Evolutionary conservation across 2,113 vertebrate genomes (phyloP).

Genomic region (Apistogramma diplotaenia): DNA sequence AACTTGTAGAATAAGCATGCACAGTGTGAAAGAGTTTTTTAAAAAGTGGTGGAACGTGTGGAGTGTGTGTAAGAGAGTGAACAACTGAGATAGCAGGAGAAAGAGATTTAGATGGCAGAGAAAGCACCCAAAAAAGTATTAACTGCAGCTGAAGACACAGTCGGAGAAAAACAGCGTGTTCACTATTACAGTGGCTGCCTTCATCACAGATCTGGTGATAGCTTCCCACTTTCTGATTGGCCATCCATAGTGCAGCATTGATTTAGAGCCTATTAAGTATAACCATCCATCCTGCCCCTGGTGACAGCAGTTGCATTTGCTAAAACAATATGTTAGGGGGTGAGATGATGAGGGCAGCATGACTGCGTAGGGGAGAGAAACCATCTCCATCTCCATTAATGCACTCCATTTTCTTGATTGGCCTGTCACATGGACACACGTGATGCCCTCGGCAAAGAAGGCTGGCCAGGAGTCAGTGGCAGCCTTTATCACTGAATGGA

Average conservation of each 20-base stretch:
- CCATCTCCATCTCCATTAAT: slow-evolving; percentile 73
- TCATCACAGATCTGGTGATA: slow-evolving; percentile 42
- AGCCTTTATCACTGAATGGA: slow-evolving; percentile 52
- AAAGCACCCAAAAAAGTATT: slow-evolving; percentile 6
- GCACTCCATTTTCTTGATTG: slow-evolving; percentile 75
- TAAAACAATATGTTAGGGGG: slow-evolving; percentile 70
- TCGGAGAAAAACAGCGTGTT: background rate
- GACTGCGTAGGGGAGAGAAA: background rate
- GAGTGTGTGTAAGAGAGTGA: background rate
- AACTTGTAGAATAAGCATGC: slow-evolving; percentile 27
- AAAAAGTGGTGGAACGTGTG: background rate
- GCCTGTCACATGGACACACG: slow-evolving; percentile 64
- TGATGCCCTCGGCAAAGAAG: slow-evolving; percentile 37
- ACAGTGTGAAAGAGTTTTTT: background rate
- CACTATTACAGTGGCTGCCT: slow-evolving; percentile 45
- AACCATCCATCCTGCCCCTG: slow-evolving; percentile 51
- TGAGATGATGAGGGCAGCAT: slow-evolving; percentile 61
- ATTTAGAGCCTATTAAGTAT: slow-evolving; percentile 66
- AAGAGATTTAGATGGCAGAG: slow-evolving; percentile 14
- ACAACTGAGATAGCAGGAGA: slow-evolving; percentile 2
- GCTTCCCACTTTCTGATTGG: slow-evolving; percentile 43
- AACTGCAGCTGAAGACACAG: slow-evolving; percentile 7
- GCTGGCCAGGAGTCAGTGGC: slow-evolving; percentile 36
- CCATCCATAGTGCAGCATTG: slow-evolving; percentile 10
- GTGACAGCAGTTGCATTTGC: slow-evolving; percentile 56